Conservation (phyloP, 2,113 vertebrate species). For the Siniperca chuatsi region DNA sequence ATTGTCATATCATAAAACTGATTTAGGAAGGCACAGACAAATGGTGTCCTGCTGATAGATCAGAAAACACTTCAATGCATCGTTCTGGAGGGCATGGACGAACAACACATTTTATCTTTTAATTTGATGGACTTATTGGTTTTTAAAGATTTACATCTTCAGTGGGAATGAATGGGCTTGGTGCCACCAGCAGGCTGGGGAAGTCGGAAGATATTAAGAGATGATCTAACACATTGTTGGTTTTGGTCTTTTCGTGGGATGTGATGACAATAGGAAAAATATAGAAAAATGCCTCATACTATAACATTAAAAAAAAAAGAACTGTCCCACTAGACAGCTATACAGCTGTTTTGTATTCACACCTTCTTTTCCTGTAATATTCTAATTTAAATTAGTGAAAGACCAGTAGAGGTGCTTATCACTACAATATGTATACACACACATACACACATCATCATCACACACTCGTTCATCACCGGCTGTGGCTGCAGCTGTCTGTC, state of each 20-base stretch:
- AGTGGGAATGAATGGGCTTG: not conserved
- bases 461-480: conserved; percentile 42
- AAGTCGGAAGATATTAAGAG: too few species aligned
- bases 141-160: too few species aligned
- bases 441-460: not conserved
- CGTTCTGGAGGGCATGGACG: not conserved
- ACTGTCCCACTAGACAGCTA: not conserved
- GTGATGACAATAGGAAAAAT: not conserved
- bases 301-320: too few species aligned
- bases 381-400: conserved; percentile 17
- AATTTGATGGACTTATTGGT: not conserved
- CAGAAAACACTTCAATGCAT: not conserved
- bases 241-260: not conserved
- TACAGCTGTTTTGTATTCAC: not conserved
- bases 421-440: not conserved
- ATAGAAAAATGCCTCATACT: not conserved
- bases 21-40: too few species aligned
- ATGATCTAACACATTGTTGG: not conserved
- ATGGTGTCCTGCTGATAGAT: not conserved
- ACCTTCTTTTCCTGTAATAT: not conserved
- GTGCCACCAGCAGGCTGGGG: too few species aligned
- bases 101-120: not conserved
- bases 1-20: not conserved
- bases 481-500: conserved; percentile 62
- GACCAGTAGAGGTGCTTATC: conserved; percentile 11